Base-by-base conservation (phyloP, 2,888 invertebrate species). In the Tigriopus californicus region DNA sequence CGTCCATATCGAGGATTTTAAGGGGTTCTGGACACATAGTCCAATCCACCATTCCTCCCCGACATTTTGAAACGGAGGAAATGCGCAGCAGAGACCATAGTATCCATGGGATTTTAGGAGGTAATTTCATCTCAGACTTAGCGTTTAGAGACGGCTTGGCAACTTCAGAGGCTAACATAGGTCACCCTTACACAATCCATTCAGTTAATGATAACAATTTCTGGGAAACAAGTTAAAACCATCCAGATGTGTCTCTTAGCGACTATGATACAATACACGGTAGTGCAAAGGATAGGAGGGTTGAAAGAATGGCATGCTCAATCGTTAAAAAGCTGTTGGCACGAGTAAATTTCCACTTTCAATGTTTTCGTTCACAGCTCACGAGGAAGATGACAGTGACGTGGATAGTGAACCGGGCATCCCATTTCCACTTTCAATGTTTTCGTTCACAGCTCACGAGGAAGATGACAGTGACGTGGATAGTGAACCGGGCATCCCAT, bases 341-440 rank as follows among this genome's bases (percentile, higher is more conserved):
- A n/a, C n/a, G n/a, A n/a, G n/a, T n/a, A n/a, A n/a, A n/a, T n/a
- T n/a, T n/a, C n/a, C n/a, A n/a, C n/a, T n/a, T n/a, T n/a, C n/a
- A n/a, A n/a, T n/a, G n/a, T n/a, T n/a, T n/a, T n/a, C n/a, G n/a
- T 33, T 33, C 8, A 5, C 8, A 33, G 33, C 33, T 33, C 90
- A 90, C 70, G 33, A 33, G n/a, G 20, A 20, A 6, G 57, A 57
- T 46, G 57, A 57, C n/a, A 46, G 44, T 41, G 89, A 90, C 66
- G 86, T 85, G 8, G 89, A 90, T 68, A 85, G 85, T 0, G 90
- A 91, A 68, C 91, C 91, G 0, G 90, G 91, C 1, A 83, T 92
- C 62, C 84, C 86, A n/a, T n/a, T n/a, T n/a, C n/a, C n/a, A n/a
- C n/a, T n/a, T n/a, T n/a, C n/a, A n/a, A n/a, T n/a, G n/a, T n/a